Conservation (phyloP, 2,113 vertebrate genomes). For the Callospermophilus lateralis region DNA sequence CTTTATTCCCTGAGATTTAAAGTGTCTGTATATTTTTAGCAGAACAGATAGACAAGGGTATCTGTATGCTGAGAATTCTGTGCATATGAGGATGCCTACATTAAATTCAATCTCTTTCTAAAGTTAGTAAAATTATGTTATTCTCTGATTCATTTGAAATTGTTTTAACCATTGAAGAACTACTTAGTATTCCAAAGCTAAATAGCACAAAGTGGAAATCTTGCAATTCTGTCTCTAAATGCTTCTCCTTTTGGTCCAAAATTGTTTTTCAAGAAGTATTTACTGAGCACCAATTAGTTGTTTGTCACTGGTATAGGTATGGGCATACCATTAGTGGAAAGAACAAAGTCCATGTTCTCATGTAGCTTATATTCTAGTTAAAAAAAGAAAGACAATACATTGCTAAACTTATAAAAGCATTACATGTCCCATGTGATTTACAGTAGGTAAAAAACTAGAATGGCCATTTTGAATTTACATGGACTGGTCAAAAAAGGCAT, state of each 20-base stretch:
- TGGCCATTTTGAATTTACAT: neutral
- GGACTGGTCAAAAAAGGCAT: neutral
- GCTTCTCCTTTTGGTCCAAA: neutral
- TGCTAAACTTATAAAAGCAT: neutral
- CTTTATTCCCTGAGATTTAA: conserved; percentile 60
- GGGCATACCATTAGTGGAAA: neutral
- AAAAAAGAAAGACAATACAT: neutral
- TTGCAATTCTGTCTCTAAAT: neutral
- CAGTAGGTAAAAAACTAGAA: neutral
- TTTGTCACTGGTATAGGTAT: neutral
- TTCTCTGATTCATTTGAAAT: conserved; percentile 48
- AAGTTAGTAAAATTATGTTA: conserved; percentile 12
- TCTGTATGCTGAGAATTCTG: neutral
- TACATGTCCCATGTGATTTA: neutral
- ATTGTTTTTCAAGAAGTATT: neutral
- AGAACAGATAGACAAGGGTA: neutral
- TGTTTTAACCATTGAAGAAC: conserved; percentile 34
- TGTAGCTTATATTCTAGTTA: neutral
- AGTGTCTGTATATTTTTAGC: conserved; percentile 41
- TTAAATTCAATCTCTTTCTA: conserved; percentile 51
- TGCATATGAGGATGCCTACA: neutral
- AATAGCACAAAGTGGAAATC: conserved; percentile 3
- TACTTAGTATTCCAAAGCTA: conserved; percentile 1
- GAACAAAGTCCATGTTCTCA: neutral
- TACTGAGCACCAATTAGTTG: neutral